These are phyloP conservation scores for Pristionchus entomophagus DNA, from an alignment of 2,888 invertebrate species.

Conservation along the genomic window DNA sequence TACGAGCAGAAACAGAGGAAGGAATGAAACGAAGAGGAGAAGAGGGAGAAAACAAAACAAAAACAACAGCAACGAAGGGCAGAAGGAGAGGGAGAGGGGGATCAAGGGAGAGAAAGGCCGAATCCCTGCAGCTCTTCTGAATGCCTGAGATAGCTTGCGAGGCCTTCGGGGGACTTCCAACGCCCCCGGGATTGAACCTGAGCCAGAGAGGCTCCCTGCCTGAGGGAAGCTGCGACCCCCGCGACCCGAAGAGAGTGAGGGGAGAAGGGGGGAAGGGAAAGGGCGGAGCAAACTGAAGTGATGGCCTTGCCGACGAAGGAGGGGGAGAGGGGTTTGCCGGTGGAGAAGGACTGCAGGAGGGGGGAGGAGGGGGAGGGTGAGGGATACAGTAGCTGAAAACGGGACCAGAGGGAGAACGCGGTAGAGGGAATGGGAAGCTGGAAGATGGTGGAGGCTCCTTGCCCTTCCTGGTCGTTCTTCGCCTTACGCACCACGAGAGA, in stretches of 20 bases:
- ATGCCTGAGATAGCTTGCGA: not conserved
- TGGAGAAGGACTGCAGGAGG: not conserved
- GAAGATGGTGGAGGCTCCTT: not conserved
- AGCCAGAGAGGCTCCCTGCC: not conserved
- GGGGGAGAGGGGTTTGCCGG: not conserved
- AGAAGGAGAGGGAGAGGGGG: too few species aligned
- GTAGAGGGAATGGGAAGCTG: not conserved
- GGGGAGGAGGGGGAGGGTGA: not conserved
- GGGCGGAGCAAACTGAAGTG: too few species aligned
- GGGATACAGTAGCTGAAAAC: not conserved
- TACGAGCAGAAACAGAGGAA: not conserved
- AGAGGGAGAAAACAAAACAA: not conserved
- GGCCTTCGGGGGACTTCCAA: not conserved
- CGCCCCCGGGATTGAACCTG: not conserved
- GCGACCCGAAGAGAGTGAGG: conserved; percentile 11
- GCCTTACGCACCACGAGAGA: not conserved
- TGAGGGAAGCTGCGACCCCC: not conserved
- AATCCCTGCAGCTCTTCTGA: not conserved
- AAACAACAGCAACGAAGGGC: not conserved
- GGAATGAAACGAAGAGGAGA: not conserved
- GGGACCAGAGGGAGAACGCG: not conserved
- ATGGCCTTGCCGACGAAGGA: not conserved
- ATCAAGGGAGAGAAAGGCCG: not conserved
- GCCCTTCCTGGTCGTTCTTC: not conserved
- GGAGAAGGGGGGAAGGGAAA: not conserved